phyloP scores from a whole-genome alignment of 2,888 invertebrate species.

The Sepioteuthis lessoniana region DNA sequence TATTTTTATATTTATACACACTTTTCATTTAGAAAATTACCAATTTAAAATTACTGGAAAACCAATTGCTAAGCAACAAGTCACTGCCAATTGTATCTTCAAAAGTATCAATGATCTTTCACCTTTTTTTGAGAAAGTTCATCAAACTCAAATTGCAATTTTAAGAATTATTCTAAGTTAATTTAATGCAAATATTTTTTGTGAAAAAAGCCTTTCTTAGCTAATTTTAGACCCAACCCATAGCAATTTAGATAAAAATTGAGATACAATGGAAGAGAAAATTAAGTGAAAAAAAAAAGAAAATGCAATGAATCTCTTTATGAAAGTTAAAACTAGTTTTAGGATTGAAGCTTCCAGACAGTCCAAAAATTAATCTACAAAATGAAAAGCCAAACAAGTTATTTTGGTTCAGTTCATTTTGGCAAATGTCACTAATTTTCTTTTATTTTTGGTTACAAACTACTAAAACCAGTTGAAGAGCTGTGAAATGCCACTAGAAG shows the following conservation, averaged over 20 bases:
- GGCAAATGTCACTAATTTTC: constrained; percentile 33
- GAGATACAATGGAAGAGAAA: neutral
- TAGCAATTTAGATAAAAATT: neutral
- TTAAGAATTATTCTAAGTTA: neutral
- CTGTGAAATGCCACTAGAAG: constrained; percentile 1
- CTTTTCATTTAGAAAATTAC: neutral
- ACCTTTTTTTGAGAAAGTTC: neutral
- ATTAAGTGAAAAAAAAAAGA: neutral
- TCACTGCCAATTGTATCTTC: neutral
- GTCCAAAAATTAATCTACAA: neutral
- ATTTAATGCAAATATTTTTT: no score
- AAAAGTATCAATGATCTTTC: neutral
- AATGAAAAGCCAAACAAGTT: neutral
- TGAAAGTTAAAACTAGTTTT: neutral
- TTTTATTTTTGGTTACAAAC: neutral
- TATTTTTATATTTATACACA: neutral
- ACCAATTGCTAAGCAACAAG: neutral
- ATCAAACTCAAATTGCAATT: neutral
- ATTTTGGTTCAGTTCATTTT: constrained; percentile 6
- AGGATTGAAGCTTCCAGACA: neutral
- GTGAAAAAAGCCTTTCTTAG: neutral
- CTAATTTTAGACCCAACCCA: neutral
- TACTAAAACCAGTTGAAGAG: neutral
- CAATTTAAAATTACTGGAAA: neutral
- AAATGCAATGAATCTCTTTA: neutral